Percentiles rank a stretch among this genome's conserved stretches.
phyloP scores from a whole-genome alignment of 2,888 invertebrate genomes.

The Drosophila pegasa region DNA sequence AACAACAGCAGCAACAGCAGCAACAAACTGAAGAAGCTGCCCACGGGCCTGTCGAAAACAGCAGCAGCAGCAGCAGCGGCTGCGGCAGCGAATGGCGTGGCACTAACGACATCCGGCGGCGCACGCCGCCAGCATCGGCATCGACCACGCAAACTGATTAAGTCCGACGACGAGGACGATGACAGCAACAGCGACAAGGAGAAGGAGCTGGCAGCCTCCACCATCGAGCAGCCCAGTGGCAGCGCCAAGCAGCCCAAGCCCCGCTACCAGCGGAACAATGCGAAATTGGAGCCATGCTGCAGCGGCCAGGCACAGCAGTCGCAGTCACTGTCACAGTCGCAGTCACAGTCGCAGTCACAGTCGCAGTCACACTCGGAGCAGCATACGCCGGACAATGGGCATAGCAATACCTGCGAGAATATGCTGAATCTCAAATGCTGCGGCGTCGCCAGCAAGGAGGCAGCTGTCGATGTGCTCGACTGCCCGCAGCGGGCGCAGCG shows the following conservation, averaged over 20 bases:
- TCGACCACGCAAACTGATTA: conserved; percentile 84
- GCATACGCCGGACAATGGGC: conserved; percentile 73
- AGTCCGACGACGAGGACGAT: conserved; percentile 85
- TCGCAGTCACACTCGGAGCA: conserved; percentile 48
- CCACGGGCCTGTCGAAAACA: conserved; percentile 54
- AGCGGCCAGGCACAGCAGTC: conserved; percentile 38
- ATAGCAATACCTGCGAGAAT: conserved; percentile 83
- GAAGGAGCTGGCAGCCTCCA: conserved; percentile 55
- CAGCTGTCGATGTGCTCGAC: conserved; percentile 51
- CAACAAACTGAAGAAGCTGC: conserved; percentile 76
- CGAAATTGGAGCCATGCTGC: conserved; percentile 73
- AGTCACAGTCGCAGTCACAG: conserved; percentile 30
- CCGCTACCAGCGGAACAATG: conserved; percentile 74
- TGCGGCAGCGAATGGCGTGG: conserved; percentile 32
- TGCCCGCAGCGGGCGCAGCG: conserved; percentile 46
- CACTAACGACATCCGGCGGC: conserved; percentile 76
- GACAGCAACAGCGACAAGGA: conserved; percentile 84
- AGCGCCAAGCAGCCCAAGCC: conserved; percentile 45
- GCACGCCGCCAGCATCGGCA: conserved; percentile 84
- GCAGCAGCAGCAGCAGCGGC: background rate
- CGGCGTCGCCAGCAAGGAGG: conserved; percentile 54
- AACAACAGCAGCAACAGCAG: conserved; percentile 53
- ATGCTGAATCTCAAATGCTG: conserved; percentile 83
- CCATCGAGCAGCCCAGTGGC: conserved; percentile 48
- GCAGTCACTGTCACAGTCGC: conserved; percentile 33